These are phyloP conservation scores for Nephrotoma flavescens DNA, from an alignment of 2,888 invertebrate species.

Conservation along the genomic window DNA sequence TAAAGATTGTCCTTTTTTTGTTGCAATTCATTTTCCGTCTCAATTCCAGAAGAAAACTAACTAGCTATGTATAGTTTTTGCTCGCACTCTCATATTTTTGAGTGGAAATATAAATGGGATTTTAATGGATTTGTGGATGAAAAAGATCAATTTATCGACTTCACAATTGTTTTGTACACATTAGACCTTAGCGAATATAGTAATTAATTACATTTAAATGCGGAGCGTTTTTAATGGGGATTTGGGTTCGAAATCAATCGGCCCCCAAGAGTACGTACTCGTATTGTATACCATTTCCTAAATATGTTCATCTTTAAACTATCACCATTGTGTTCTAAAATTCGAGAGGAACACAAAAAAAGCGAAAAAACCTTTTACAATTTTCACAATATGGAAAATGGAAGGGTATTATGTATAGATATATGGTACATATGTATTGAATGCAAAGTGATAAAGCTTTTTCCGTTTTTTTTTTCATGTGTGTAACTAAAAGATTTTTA, in stretches of 20 bases:
- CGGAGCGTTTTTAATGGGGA: background rate
- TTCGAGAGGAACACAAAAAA: background rate
- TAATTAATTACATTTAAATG: background rate
- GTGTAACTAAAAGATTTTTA: background rate
- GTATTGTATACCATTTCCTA: background rate
- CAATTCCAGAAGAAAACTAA: background rate
- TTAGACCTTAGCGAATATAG: background rate
- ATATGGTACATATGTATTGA: background rate
- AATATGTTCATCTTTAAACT: background rate
- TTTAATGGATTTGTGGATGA: background rate
- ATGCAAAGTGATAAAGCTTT: background rate
- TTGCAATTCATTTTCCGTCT: background rate
- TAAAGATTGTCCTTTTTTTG: background rate
- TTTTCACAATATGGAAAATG: background rate
- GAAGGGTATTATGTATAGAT: background rate
- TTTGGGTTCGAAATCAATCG: background rate
- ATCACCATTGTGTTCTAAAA: background rate
- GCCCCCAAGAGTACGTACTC: background rate
- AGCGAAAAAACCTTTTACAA: background rate
- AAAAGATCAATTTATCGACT: background rate
- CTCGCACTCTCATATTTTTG: background rate
- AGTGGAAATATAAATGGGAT: background rate
- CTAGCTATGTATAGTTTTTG: background rate
- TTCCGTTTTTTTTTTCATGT: background rate
- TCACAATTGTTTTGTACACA: background rate